Evolutionary conservation across 2,113 vertebrate genomes (phyloP).

Genomic region (Sapajus apella): DNA sequence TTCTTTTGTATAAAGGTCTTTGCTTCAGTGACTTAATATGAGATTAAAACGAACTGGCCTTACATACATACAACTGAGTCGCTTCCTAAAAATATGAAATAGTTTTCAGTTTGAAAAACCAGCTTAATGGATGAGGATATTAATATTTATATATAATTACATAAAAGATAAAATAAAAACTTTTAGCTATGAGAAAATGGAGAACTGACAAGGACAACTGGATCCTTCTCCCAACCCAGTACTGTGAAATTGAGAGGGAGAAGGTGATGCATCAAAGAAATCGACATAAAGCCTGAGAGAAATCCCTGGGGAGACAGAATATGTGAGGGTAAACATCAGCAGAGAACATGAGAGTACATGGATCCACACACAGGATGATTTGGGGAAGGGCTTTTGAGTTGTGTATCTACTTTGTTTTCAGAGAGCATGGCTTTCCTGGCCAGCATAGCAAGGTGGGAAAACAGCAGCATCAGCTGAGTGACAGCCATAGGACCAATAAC

Average conservation of each 20-base stretch:
- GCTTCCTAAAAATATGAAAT: background rate
- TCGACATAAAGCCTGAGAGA: background rate
- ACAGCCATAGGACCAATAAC: background rate
- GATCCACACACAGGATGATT: background rate
- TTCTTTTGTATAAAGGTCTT: background rate
- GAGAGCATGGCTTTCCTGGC: background rate
- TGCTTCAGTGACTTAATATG: background rate
- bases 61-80: background rate
- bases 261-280: background rate
- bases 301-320: background rate
- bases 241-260: background rate
- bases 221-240: background rate
- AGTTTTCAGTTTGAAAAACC: background rate
- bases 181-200: background rate
- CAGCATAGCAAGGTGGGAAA: background rate
- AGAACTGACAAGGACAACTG: background rate
- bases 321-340: background rate
- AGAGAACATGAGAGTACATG: background rate
- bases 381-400: background rate
- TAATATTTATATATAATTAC: background rate
- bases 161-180: background rate
- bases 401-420: fast-evolving
- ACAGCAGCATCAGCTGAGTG: background rate
- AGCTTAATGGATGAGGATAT: background rate
- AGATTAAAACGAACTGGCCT: background rate